Conservation (phyloP, 2,797 vertebrate species). For the Phylloscopus collybita region DNA sequence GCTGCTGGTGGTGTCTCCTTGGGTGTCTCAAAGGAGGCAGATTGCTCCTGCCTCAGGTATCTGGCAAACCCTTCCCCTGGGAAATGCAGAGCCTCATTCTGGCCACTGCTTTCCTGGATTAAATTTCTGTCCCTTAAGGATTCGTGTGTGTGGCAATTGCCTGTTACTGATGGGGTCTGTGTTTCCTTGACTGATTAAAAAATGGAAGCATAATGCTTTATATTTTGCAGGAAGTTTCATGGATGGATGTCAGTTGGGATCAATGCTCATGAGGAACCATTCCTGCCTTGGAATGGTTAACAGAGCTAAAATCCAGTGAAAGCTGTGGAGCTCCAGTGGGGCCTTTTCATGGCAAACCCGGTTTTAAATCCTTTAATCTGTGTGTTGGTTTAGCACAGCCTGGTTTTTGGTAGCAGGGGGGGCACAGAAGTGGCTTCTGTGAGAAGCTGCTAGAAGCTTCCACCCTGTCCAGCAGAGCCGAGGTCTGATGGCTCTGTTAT, state of each 20-base stretch:
- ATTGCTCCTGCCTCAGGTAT: not conserved
- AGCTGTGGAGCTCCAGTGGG: not conserved
- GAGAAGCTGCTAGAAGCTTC: not conserved
- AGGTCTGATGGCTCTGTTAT: not conserved
- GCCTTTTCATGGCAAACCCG: not conserved
- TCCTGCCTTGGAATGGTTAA: not conserved
- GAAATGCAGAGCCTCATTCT: not conserved
- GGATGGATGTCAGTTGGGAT: not conserved
- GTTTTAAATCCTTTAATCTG: not conserved
- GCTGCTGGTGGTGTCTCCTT: rapidly evolving
- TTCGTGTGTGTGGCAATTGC: not conserved
- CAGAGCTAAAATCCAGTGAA: not conserved
- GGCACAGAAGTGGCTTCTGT: not conserved
- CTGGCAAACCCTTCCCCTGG: not conserved
- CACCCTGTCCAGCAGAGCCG: not conserved
- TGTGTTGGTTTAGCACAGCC: not conserved
- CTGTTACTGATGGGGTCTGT: not conserved
- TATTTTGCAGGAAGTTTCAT: not conserved
- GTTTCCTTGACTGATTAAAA: not conserved
- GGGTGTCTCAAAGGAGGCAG: not conserved
- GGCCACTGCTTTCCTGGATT: rapidly evolving
- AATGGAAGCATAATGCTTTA: not conserved
- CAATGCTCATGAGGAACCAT: not conserved
- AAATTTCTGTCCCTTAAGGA: not conserved
- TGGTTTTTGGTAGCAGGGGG: not conserved